Conservation (phyloP, 2,113 vertebrate genomes). For the Etia nguti region DNA sequence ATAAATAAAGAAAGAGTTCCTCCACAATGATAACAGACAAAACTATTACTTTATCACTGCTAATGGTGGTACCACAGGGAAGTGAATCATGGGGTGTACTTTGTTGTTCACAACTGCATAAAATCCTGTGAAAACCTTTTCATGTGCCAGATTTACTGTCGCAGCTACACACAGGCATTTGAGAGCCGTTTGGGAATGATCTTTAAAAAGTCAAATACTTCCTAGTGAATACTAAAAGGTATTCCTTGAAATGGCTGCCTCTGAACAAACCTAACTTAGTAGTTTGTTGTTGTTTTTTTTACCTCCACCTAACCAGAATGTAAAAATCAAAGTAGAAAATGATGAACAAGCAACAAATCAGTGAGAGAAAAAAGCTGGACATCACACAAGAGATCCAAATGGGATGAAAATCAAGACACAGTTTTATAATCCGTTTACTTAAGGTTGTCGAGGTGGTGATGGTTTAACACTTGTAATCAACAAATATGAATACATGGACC, state of each 20-base stretch:
- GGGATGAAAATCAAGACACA: neutral
- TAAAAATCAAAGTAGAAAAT: neutral
- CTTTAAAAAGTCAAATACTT: neutral
- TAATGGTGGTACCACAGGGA: too few species aligned
- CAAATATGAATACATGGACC: neutral
- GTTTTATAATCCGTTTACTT: neutral
- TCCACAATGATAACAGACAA: too few species aligned
- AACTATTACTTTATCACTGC: too few species aligned
- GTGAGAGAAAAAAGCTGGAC: neutral
- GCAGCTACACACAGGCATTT: too few species aligned
- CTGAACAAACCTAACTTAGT: neutral
- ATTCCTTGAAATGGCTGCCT: neutral
- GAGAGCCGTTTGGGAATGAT: too few species aligned
- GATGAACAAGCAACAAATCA: neutral
- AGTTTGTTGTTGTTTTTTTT: neutral
- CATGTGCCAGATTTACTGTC: too few species aligned
- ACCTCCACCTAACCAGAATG: neutral
- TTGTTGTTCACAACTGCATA: too few species aligned
- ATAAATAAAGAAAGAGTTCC: too few species aligned
- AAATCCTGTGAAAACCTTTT: too few species aligned
- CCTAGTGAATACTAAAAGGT: neutral
- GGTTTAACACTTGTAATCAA: neutral
- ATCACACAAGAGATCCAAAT: neutral
- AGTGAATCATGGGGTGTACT: too few species aligned
- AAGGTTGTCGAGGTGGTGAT: neutral